A percentile compares a stretch with the other conserved stretches of the same genome.
Evolutionary conservation across 2,888 invertebrate genomes (phyloP).

Genomic region (Coenonympha glycerion): DNA sequence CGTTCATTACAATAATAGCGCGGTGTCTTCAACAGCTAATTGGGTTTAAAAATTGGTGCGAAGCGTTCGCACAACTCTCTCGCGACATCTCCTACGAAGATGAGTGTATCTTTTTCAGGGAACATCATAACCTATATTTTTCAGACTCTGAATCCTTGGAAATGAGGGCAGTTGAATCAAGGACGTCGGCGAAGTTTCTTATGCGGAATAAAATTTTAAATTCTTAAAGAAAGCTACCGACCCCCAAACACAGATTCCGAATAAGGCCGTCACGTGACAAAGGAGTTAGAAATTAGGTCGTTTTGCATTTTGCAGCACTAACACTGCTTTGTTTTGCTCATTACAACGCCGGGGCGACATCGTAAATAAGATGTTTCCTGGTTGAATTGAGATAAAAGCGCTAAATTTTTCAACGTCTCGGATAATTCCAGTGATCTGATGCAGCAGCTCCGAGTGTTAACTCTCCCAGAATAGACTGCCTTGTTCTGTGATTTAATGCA

Average conservation of each 20-base stretch:
- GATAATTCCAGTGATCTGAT: conserved; percentile 36
- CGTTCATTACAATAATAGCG: conserved; percentile 58
- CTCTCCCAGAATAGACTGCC: conserved; percentile 32
- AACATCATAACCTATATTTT: conserved; percentile 25
- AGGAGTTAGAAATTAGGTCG: conserved; percentile 42
- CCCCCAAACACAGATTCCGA: conserved; percentile 40
- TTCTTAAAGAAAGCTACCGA: conserved; percentile 28
- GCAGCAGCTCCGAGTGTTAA: conserved; percentile 21
- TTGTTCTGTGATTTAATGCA: conserved; percentile 24
- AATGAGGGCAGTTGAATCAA: conserved; percentile 46
- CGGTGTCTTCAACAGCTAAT: conserved; percentile 72
- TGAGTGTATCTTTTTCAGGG: conserved; percentile 18
- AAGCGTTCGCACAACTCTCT: conserved; percentile 29
- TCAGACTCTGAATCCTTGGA: conserved; percentile 28
- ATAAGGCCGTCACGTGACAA: conserved; percentile 43
- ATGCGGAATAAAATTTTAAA: conserved; percentile 8
- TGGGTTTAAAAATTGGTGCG: conserved; percentile 44
- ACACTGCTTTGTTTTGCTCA: conserved; percentile 35
- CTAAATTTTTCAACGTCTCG: conserved; percentile 45
- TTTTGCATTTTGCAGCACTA: conserved; percentile 24
- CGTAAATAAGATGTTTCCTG: conserved; percentile 55
- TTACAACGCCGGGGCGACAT: conserved; percentile 36
- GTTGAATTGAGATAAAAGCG: conserved; percentile 49
- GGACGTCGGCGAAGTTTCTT: conserved; percentile 40
- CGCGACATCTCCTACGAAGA: conserved; percentile 24